Conservation (phyloP, 2,797 vertebrate genomes). For the Anniella stebbinsi region DNA sequence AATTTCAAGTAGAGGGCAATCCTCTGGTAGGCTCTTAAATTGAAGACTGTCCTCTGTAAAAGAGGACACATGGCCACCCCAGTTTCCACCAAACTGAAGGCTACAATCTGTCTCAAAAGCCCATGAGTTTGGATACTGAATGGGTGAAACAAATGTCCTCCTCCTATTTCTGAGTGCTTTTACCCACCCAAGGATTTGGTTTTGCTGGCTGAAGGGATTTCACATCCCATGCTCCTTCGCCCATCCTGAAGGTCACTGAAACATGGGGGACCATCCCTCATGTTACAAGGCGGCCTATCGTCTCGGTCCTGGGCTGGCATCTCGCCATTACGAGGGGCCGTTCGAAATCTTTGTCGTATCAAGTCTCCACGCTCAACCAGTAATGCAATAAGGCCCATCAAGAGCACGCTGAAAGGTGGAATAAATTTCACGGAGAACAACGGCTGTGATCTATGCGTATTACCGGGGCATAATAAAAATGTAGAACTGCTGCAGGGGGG, state of each 20-base stretch:
- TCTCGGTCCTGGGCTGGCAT: constrained; percentile 52
- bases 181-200: not conserved
- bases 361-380: constrained; percentile 76
- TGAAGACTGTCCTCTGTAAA: too few species aligned
- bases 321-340: constrained; percentile 67
- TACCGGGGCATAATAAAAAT: constrained; percentile 81
- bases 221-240: not conserved
- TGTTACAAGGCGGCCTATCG: constrained; percentile 20
- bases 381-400: constrained; percentile 79
- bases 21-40: too few species aligned
- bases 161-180: too few species aligned
- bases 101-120: too few species aligned
- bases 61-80: too few species aligned
- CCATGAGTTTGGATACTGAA: not conserved
- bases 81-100: too few species aligned
- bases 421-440: constrained; percentile 83
- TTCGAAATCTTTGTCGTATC: constrained; percentile 69
- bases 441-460: constrained; percentile 80
- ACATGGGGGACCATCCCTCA: not conserved
- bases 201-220: too few species aligned
- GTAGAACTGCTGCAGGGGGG: constrained; percentile 57
- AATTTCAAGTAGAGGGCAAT: too few species aligned
- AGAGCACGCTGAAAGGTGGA: constrained; percentile 77
- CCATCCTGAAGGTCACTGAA: not conserved
- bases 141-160: too few species aligned